Conservation (phyloP, 2,888 invertebrate species). For the Cantharis rufa region DNA sequence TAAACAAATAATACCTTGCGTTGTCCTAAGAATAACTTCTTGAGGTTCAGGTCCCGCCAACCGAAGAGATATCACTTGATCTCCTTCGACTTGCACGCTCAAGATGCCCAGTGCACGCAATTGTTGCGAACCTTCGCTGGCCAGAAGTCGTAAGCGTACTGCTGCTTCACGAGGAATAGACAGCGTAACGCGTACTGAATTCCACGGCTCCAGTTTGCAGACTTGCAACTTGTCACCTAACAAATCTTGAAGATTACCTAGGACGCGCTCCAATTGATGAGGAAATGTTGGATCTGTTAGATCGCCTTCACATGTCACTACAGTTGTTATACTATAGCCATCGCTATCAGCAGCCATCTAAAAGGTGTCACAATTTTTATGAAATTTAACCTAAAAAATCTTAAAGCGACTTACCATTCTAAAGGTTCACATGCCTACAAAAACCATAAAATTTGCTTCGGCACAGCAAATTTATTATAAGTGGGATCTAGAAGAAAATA, state of each 20-base stretch:
- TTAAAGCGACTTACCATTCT: constrained; percentile 19
- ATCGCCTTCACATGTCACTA: constrained; percentile 92
- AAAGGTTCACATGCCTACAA: constrained; percentile 20
- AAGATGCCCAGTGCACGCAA: constrained; percentile 91
- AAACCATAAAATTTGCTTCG: constrained; percentile 18
- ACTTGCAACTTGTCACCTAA: constrained; percentile 66
- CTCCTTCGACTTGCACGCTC: constrained; percentile 92
- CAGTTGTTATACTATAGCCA: constrained; percentile 77
- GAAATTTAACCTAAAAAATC: neutral
- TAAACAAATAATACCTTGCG: constrained; percentile 45
- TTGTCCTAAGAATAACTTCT: constrained; percentile 69
- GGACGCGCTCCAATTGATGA: constrained; percentile 75
- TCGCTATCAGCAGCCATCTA: constrained; percentile 85
- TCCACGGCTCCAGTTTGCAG: constrained; percentile 94
- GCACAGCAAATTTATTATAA: constrained; percentile 9
- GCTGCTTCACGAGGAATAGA: constrained; percentile 97
- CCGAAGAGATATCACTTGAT: constrained; percentile 75
- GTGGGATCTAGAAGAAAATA: constrained; percentile 16
- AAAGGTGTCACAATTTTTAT: constrained; percentile 28
- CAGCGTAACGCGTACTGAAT: constrained; percentile 96
- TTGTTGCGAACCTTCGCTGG: constrained; percentile 86
- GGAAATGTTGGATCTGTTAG: constrained; percentile 86
- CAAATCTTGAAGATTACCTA: constrained; percentile 77
- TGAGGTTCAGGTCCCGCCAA: constrained; percentile 71
- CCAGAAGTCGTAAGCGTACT: constrained; percentile 85